Base-by-base conservation (phyloP, 2,113 vertebrate species). In the Chrysochloris asiatica region DNA sequence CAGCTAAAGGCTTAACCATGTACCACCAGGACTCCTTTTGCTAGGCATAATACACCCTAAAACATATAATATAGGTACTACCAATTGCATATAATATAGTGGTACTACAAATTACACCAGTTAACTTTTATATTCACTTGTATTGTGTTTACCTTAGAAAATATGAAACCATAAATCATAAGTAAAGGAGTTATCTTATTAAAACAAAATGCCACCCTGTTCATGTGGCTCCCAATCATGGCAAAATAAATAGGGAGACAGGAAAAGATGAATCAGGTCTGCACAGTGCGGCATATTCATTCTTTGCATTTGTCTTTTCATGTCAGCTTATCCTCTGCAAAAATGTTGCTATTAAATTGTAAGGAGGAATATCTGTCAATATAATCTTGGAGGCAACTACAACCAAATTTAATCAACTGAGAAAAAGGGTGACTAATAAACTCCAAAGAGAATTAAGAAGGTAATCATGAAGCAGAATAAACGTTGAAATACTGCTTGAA, bases 301-400 rank as follows among this genome's bases (percentile, higher is more conserved):
- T 95, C 95, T 96, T 96, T 96, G 92, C 92, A 95, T 97, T 97
- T 97, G 93, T 97, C 97, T 97, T 97, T 86, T 89, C 84, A n/a
- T 86, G 93, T 97, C 96, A 97, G 61, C 56, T 97, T 94, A 96
- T 85, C 81, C 72, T 72, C 95, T 97, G 97, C 95, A 97, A 90
- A 92, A 92, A 92, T 93, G 89, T 95, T 97, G 88, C 95, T 95
- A 95, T 94, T 97, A 97, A 97, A 91, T 89, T 96, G 48, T 96
- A 95, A 96, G 90, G 77, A 97, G 89, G 63, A 96, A 91, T 96
- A 97, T 96, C 96, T 98, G 97, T 98, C 97, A 98, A 97, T 97
- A 97, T 93, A 95, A 98, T 98, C 93, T 97, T 93, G 84, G 96
- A 91, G 82, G 96, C 89, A 88, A 86, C 94, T 92, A 93, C 67